Evolutionary conservation across 2,797 vertebrate genomes (phyloP).

Genomic region (Siniperca undulata): DNA sequence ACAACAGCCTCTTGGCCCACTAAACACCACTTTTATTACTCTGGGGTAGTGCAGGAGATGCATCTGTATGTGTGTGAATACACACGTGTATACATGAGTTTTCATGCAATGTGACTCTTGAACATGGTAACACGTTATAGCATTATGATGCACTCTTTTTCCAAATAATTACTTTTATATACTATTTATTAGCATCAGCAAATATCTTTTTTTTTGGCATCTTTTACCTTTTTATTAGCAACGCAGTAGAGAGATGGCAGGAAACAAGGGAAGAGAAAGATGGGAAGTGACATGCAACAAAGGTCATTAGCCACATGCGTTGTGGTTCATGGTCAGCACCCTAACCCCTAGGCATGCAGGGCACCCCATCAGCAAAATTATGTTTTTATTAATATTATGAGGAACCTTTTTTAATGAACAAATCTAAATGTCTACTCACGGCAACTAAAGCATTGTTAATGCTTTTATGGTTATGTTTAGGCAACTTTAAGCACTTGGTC

Average conservation of each 20-base stretch:
- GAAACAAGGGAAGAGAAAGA: background rate
- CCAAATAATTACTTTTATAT: background rate
- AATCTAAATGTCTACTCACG: background rate
- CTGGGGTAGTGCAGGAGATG: background rate
- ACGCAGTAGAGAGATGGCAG: background rate
- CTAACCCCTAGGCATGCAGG: background rate
- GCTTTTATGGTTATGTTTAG: background rate
- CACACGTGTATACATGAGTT: slow-evolving; percentile 8
- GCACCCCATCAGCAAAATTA: background rate
- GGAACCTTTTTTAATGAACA: background rate
- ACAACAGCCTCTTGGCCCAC: slow-evolving; percentile 33
- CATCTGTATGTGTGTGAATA: slow-evolving; percentile 9
- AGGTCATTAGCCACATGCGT: background rate
- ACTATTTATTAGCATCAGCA: background rate
- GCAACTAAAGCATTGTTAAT: background rate
- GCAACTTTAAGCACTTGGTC: background rate
- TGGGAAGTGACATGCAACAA: background rate
- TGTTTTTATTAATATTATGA: background rate
- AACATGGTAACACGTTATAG: background rate
- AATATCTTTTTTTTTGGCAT: rapidly evolving
- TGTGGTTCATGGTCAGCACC: background rate
- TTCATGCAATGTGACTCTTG: slow-evolving; percentile 3
- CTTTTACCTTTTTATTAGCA: background rate
- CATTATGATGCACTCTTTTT: background rate
- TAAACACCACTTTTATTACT: slow-evolving; percentile 46